Percentiles rank a stretch among this genome's conserved stretches.
Evolutionary conservation across 30 jellyfish, hydroid and myxozoan species (phyloP).

Genomic region (Aurelia aurita complex sp. Pacific): DNA sequence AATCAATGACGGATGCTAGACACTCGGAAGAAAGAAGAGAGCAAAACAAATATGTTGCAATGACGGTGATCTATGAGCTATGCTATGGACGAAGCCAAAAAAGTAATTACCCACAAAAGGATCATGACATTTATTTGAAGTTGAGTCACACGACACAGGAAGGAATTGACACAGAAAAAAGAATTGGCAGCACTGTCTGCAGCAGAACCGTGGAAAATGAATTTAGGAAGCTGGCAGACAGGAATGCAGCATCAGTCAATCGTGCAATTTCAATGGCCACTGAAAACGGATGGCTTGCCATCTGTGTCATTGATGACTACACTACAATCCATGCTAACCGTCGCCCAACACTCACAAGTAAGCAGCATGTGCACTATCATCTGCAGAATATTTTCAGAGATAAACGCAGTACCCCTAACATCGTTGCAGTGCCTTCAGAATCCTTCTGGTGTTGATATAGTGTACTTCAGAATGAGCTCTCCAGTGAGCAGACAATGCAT

Average conservation of each 20-base stretch:
- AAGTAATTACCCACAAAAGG: slow-evolving; percentile 21
- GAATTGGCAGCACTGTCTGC: slow-evolving; percentile 25
- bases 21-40: not conserved
- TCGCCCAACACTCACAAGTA: slow-evolving; percentile 12
- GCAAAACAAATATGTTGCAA: not conserved
- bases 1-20: not conserved
- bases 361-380: slow-evolving; percentile 29
- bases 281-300: slow-evolving; percentile 9
- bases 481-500: slow-evolving; percentile 28
- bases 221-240: slow-evolving; percentile 12
- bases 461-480: slow-evolving; percentile 2
- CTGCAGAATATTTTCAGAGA: slow-evolving; percentile 20
- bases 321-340: slow-evolving; percentile 31
- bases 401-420: slow-evolving; percentile 15
- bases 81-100: slow-evolving; percentile 29
- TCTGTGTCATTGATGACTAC: slow-evolving; percentile 32
- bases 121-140: slow-evolving; percentile 21
- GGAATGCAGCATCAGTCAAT: slow-evolving; percentile 19
- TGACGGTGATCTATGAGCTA: slow-evolving; percentile 1
- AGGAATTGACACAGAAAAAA: slow-evolving; percentile 25
- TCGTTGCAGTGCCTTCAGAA: slow-evolving; percentile 12
- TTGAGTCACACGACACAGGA: slow-evolving; percentile 35
- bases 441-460: slow-evolving; percentile 27
- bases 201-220: slow-evolving; percentile 45
- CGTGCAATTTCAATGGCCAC: slow-evolving; percentile 24